Percentiles rank a stretch among this genome's conserved stretches.
phyloP scores from a whole-genome alignment of 1,140 invertebrate genomes.

The Macrotrachela quadricornifera region DNA sequence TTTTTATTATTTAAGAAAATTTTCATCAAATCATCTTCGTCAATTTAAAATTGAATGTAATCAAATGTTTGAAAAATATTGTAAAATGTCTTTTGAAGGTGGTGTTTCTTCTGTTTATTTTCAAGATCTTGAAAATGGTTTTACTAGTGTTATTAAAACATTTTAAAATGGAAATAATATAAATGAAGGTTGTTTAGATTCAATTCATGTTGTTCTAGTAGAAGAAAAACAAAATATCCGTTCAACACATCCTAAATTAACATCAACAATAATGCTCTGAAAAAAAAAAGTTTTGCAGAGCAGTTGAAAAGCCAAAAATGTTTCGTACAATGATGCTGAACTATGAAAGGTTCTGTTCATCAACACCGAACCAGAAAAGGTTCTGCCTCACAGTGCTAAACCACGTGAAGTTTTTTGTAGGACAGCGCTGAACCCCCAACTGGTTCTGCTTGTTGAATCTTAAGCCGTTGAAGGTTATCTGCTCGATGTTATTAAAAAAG shows the following conservation, averaged over 20 bases:
- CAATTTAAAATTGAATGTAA: conserved; percentile 94
- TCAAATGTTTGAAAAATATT: conserved; percentile 88
- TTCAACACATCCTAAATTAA: conserved; percentile 91
- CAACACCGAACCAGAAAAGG: too few relatives aligned
- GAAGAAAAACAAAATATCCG: conserved; percentile 37
- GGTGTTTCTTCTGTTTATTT: conserved; percentile 96
- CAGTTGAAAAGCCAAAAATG: too few relatives aligned
- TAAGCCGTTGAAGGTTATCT: too few relatives aligned
- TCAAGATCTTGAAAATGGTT: conserved; percentile 86
- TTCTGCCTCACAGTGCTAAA: too few relatives aligned
- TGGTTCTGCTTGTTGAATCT: too few relatives aligned
- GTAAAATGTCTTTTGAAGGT: conserved; percentile 97
- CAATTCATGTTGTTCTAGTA: conserved; percentile 95
- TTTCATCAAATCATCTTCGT: conserved; percentile 82
- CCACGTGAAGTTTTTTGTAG: too few relatives aligned
- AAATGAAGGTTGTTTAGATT: conserved; percentile 92
- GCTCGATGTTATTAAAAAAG: too few relatives aligned
- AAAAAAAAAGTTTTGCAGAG: too few relatives aligned
- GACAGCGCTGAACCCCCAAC: too few relatives aligned
- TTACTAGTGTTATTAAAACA: conserved; percentile 98
- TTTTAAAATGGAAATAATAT: conserved; percentile 83
- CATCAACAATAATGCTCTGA: conserved; percentile 97
- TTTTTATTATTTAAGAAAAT: too few relatives aligned
- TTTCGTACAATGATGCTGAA: too few relatives aligned
- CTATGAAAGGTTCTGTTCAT: too few relatives aligned